Evolutionary conservation across 92 coral and sea anemone species (phyloP), one percentile per base, ranked within the genome.

Genomic region (Palythoa heliodiscus): DNA sequence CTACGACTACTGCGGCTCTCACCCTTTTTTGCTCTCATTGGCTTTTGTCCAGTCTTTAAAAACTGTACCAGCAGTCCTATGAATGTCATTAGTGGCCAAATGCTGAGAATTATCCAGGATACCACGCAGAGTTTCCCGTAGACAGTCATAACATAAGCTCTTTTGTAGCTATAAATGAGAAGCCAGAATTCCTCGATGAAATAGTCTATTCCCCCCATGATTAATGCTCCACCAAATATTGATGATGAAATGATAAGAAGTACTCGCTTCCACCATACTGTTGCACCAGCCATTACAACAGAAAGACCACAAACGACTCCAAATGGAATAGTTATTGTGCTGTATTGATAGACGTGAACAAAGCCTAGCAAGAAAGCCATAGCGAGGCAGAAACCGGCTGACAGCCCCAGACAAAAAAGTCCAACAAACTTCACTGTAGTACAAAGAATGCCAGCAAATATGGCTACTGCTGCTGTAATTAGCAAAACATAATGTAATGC

Each of bases 191-290:
- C 94, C 80, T 96, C 98, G 54, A 96, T 80, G 63, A 94, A 96
- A 73, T 94, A 96, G 86, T 96, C 99, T 25, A 92, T 61, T 17
- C 94, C 96, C 0, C 93, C 91, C 73, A 83, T 83, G 52, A 96
- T 81, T 40, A 96, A 82, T 5, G 91, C 94, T 11, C 93, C 95
- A 24, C 99, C 99, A 88, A 90, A 89, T 25, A 94, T 86, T 20
- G 96, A 87, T 8, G 97, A 85, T 14, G 93, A 79, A 37, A 96
- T 53, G 9, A 96, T 94, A 1, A 94, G 79, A 52, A 94, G 86
- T 6, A 89, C 90, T 19, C 98, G 90, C 71, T 96, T 96, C 99
- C 99, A 96, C 99, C 99, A 96, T 9, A 96, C 92, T 1, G 93
- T 76, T 7, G 86, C 92, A 52, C 99, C 95, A 16, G 99, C 99